Base-by-base conservation (phyloP, 2,113 vertebrate species). In the Menura novaehollandiae region DNA sequence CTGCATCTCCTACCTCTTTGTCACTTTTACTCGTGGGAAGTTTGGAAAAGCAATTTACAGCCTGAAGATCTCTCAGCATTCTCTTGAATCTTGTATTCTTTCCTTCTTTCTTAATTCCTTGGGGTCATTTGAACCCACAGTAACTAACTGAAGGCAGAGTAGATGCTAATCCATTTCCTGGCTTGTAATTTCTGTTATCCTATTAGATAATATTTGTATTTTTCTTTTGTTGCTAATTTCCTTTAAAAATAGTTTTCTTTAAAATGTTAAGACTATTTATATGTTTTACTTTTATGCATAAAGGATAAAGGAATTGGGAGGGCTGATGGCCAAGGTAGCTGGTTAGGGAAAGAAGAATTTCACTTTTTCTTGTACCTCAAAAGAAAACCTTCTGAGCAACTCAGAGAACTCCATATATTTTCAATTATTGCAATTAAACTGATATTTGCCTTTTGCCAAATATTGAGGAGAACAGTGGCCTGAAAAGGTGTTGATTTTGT, bases 341-440 rank as follows among this genome's bases (percentile, higher is more conserved):
- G 39, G 7, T 8, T 60, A 41, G 13, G n/a, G 33, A 46, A 59
- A 49, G 24, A 27, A 68, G 9, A 89, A 63, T 39, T 55, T 10
- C 33, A 27, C 3, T n/a, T 76, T n/a, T 56, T 32, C 16, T 59
- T 52, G 7, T 66, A 4, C 20, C 8, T 58, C 24, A 2, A 51
- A 86, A 49, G 16, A 62, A 80, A 83, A 47, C 14, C 5, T 33
- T 21, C 32, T 51, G 44, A 43, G 26, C 11, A 75, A 26, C 28
- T 78, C 39, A 26, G 39, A 24, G 16, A 19, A 7, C 64, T 63
- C 14, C 1, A 0, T 35, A 1, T 22, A 20, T 35, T 59, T 94
- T 56, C 11, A n/a, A 0, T 63, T 68, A 8, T 2, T 6, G 11
- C 1, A 2, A 17, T 56, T 44, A 46, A 58, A 23, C 14, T 22